These are phyloP conservation scores for Drosophila kuntzei DNA, from an alignment of 2,888 invertebrate species.

Conservation along the genomic window DNA sequence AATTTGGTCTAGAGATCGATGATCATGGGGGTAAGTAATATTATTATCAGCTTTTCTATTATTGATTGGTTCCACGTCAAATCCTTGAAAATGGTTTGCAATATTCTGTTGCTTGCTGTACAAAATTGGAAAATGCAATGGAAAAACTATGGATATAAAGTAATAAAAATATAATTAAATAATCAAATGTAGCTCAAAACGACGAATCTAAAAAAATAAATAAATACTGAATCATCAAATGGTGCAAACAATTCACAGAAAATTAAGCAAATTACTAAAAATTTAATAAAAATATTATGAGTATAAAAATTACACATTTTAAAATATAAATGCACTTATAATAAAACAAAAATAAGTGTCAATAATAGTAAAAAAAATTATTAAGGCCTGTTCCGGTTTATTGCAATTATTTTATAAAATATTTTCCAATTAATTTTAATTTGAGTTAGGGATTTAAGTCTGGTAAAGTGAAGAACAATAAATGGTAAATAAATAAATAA, in stretches of 20 bases:
- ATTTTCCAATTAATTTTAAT: too few species aligned
- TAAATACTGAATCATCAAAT: not conserved
- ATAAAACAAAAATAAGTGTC: not conserved
- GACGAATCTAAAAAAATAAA: not conserved
- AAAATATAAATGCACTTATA: not conserved
- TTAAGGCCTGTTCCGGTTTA: too few species aligned
- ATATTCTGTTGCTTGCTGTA: slow-evolving; percentile 59
- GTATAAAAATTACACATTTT: not conserved
- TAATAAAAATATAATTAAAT: not conserved
- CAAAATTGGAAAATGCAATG: not conserved
- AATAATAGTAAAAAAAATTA: not conserved
- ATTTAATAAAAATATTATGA: not conserved
- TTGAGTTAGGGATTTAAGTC: too few species aligned
- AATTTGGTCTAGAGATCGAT: slow-evolving; percentile 81
- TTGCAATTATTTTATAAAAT: too few species aligned
- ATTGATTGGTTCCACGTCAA: slow-evolving; percentile 15
- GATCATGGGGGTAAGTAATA: slow-evolving; percentile 81
- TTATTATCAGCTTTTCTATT: not conserved
- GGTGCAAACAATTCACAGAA: not conserved
- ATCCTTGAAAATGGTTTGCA: slow-evolving; percentile 47
- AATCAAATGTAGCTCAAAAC: not conserved
- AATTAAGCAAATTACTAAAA: not conserved
- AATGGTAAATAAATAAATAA: too few species aligned
- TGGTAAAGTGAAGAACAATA: too few species aligned
- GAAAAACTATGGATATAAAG: slow-evolving; percentile 1